A percentile compares a stretch with the other conserved stretches of the same genome.
Conservation (phyloP, 2,888 invertebrate species). For the Coremacera marginata region DNA sequence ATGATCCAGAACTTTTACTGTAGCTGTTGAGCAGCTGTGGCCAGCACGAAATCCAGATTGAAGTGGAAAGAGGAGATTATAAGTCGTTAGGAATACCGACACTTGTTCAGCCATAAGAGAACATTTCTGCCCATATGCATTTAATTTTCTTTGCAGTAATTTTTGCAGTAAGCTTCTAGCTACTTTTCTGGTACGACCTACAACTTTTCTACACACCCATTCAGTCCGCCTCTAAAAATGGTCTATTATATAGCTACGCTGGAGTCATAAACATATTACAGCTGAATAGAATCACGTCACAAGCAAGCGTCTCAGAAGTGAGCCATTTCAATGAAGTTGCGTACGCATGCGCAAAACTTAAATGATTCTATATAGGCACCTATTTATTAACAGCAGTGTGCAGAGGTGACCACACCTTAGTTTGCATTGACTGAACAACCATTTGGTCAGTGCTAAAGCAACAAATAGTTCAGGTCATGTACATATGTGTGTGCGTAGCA, state of each 20-base stretch:
- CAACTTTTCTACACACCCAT: neutral
- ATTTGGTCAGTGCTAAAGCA: neutral
- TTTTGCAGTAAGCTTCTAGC: no score
- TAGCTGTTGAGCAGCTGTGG: no score
- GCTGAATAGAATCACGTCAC: neutral
- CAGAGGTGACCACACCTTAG: neutral
- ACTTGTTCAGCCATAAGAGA: no score
- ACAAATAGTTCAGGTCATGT: neutral
- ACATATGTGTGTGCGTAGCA: constrained; percentile 2
- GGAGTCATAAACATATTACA: neutral
- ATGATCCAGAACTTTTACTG: no score
- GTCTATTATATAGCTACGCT: no score
- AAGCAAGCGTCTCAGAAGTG: neutral
- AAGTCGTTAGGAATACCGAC: no score
- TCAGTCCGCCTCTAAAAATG: neutral
- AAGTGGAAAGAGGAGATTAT: no score
- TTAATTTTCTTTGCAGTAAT: no score
- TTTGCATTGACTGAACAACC: neutral
- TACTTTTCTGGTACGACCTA: no score
- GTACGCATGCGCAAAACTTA: constrained; percentile 8
- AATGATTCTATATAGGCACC: neutral
- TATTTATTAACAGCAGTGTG: neutral
- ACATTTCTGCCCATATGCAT: no score
- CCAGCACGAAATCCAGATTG: no score
- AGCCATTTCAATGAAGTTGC: neutral